phyloP scores from a whole-genome alignment of 2,797 vertebrate species.

The Corythornis leucogaster region DNA sequence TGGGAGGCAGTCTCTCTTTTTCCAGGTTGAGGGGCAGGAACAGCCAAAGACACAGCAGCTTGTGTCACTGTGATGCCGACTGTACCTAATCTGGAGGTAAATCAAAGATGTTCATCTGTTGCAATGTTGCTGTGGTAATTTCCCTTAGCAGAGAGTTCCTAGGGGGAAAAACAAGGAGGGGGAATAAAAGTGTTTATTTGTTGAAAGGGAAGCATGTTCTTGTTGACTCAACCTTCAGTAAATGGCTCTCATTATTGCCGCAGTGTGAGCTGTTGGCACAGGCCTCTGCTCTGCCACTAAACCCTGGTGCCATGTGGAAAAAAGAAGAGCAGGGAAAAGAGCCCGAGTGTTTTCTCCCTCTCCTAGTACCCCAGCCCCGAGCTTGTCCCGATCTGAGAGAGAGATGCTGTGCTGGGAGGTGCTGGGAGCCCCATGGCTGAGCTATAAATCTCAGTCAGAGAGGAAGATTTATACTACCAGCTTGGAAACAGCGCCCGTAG shows the following conservation, averaged over 20 bases:
- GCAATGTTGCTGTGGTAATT: not conserved
- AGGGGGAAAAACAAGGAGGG: not conserved
- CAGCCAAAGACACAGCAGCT: not conserved
- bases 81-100: not conserved
- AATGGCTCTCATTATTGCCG: not conserved
- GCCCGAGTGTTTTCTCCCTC: fast-evolving
- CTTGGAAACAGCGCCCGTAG: slow-evolving; percentile 33
- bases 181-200: slow-evolving; percentile 21
- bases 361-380: not conserved
- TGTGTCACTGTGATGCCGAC: fast-evolving
- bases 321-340: not conserved
- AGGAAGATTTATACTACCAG: slow-evolving; percentile 61
- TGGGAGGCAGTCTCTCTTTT: not conserved
- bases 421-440: slow-evolving; percentile 39
- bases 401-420: not conserved
- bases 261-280: slow-evolving; percentile 21
- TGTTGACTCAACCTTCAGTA: slow-evolving; percentile 43
- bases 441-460: slow-evolving; percentile 70
- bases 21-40: not conserved
- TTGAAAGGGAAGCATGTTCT: not conserved
- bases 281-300: not conserved
- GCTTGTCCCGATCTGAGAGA: not conserved
- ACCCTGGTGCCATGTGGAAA: not conserved
- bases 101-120: not conserved
- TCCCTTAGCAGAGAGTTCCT: not conserved